These are phyloP conservation scores for Scaptomyza cyrtandrae DNA, from an alignment of 2,888 invertebrate species.

Conservation along the genomic window DNA sequence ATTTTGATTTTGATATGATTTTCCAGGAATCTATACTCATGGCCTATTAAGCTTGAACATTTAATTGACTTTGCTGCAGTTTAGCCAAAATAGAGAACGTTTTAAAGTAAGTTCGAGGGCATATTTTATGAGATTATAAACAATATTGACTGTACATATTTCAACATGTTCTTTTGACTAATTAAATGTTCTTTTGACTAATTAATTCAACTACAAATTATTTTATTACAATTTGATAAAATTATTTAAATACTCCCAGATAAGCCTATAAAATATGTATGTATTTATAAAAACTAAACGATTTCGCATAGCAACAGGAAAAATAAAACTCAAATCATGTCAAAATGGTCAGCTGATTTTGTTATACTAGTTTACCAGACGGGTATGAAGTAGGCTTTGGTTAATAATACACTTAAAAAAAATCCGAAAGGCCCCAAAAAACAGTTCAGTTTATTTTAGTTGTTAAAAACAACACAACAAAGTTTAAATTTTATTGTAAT, in stretches of 20 bases:
- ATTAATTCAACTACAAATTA: too few species aligned
- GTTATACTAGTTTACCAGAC: not conserved
- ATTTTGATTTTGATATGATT: constrained; percentile 30
- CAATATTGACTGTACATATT: too few species aligned
- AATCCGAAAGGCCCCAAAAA: not conserved
- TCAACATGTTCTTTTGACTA: too few species aligned
- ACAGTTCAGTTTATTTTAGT: constrained; percentile 61
- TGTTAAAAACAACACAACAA: constrained; percentile 49
- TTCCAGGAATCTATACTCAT: constrained; percentile 18
- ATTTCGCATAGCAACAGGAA: too few species aligned
- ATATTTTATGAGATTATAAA: not conserved
- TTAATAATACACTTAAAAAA: not conserved
- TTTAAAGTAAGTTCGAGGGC: not conserved
- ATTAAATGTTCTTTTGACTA: too few species aligned
- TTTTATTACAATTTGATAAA: too few species aligned
- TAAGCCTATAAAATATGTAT: too few species aligned
- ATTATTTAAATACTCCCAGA: too few species aligned
- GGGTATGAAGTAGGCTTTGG: constrained; percentile 27
- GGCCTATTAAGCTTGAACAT: constrained; percentile 47
- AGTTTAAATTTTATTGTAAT: constrained; percentile 47
- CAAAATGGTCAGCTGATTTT: too few species aligned
- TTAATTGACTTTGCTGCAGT: not conserved
- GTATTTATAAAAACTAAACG: too few species aligned
- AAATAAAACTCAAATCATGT: too few species aligned
- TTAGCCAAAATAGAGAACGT: not conserved